Base-by-base conservation (phyloP, 2,797 vertebrate genomes). In the Hylomyscus alleni region DNA sequence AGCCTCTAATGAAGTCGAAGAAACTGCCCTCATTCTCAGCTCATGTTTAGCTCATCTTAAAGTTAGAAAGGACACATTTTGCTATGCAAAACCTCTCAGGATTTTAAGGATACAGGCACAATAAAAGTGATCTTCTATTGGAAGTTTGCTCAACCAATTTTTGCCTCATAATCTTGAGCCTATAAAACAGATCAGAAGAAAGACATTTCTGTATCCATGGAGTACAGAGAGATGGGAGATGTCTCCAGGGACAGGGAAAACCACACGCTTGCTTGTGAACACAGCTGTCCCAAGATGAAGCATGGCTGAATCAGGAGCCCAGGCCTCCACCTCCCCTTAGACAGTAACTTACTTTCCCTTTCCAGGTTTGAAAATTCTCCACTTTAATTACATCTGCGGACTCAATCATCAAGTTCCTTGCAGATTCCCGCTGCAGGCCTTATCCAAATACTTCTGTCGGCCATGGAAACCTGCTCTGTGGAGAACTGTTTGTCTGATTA, bases 171-270 rank as follows among this genome's bases (percentile, higher is more conserved):
- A 94, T 31, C 85, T 90, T 72, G 62, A 47, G 47, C 62, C 56
- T 96, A 89, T 54, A 94, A 95, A 95, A 85, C 29, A 78, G 75
- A 65, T 88, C 19, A 95, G 89, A 95, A 90, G 52, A 58, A 94
- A 89, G 37, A 26, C 82, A 15, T 44, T 93, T 5, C 9, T 65
- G 31, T 52, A 75, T 11, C 37, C 73, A 7, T 37, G 22, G 50
- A 89, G 22, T 40, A 72, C 44, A 69, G 40, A 86, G 47, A 8
- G 9, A 52, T 37, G 56, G 40, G 31, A 50, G 29, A 60, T 5
- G 0, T 20, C 91, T 91, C 94, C 34, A 58, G 6, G 17, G 82
- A 44, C 88, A 88, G 86, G 22, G 5, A 60, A 86, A 80, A 37
- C 4, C 17, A 31, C 44, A n/a, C 54, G 0, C 83, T 67, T 40